Base-by-base conservation (phyloP, 2,888 invertebrate genomes). In the Tanytarsus gracilentus region DNA sequence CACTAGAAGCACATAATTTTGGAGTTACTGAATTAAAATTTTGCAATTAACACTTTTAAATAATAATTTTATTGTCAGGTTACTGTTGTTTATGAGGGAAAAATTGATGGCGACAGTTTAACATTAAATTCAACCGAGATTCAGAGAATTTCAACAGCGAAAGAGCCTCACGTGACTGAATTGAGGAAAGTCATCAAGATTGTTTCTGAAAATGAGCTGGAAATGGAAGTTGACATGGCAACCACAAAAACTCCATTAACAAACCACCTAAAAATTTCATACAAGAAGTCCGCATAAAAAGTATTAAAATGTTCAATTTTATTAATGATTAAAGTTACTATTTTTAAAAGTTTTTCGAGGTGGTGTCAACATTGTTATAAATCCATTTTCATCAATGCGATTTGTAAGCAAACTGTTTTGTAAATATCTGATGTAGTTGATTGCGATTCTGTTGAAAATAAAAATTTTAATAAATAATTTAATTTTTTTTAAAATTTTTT, bases 351-450 rank as follows among this genome's bases (percentile, higher is more conserved):
- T 14, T 18, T 39, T 39, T 53, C 7, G 53, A 7, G n/a, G n/a
- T n/a, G n/a, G n/a, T 1, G 49, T 33, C n/a, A 60, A 11, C 7
- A 30, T 7, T 2, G 14, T 14, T 9, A 36, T 50, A 16, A 60
- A 50, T 29, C 18, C 36, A 2, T 18, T 18, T 7, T 44, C 44
- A 9, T 18, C 44, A 23, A 11, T 44, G 21, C 61, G 53, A 48
- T 66, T 62, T 0, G 76, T 77, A 61, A 84, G 68, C n/a, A n/a
- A n/a, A 67, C 82, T 73, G 63, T 77, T 78, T 69, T 87, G 85
- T 65, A 88, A 72, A 67, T 86, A 84, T 27, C 84, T 76, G 65
- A 88, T 87, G 71, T 87, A 86, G 64, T 83, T 83, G 62, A 87
- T 88, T 39, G 87, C 87, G 73, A 84, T 80, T 64, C 84, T 84